Evolutionary conservation across 2,888 invertebrate genomes (phyloP).

Genomic region (Catocala sponsa): DNA sequence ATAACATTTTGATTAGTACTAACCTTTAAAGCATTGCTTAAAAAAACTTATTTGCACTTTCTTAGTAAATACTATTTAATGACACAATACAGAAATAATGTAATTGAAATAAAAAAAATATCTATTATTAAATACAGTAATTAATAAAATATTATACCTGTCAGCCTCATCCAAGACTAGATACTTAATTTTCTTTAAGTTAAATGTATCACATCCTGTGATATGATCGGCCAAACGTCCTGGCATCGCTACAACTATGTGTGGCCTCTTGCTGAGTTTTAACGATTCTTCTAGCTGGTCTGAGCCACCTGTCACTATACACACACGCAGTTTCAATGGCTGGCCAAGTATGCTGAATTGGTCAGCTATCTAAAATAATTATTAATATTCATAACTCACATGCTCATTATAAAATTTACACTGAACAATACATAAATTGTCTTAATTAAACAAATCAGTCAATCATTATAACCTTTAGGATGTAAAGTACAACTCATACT

Average conservation of each 20-base stretch:
- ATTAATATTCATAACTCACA: not conserved
- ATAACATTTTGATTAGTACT: too few species aligned
- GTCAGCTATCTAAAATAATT: constrained; percentile 93
- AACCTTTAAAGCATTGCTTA: too few species aligned
- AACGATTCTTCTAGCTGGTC: constrained; percentile 96
- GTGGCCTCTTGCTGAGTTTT: constrained; percentile 94
- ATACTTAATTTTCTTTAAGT: constrained; percentile 93
- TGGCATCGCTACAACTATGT: constrained; percentile 98
- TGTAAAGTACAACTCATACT: too few species aligned
- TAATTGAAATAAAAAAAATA: too few species aligned
- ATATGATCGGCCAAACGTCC: constrained; percentile 98
- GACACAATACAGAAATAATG: too few species aligned
- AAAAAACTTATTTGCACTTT: too few species aligned
- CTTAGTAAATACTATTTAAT: too few species aligned
- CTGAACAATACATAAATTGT: too few species aligned
- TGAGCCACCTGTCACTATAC: constrained; percentile 97
- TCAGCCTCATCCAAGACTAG: constrained; percentile 99
- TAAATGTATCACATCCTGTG: constrained; percentile 94
- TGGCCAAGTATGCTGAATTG: constrained; percentile 98
- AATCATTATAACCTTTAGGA: too few species aligned
- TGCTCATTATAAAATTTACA: too few species aligned
- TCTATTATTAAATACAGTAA: too few species aligned
- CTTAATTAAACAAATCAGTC: too few species aligned
- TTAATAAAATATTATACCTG: constrained; percentile 85
- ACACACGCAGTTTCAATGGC: constrained; percentile 93